Conservation (phyloP, 2,797 vertebrate genomes). For the Channa striata region DNA sequence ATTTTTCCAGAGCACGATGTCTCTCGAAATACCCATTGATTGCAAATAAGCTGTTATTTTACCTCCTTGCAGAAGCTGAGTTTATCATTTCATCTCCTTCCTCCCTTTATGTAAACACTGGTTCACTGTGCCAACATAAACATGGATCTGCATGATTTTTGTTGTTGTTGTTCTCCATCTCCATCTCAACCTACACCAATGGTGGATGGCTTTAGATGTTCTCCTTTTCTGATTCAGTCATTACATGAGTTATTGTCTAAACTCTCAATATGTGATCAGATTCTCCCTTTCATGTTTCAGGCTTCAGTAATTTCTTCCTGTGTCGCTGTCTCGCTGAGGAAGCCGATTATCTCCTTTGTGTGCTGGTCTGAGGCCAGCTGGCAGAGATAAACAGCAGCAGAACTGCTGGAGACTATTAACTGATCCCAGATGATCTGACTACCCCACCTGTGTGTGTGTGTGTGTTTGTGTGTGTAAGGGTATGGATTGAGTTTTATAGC, state of each 20-base stretch:
- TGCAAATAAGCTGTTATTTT: slow-evolving; percentile 58
- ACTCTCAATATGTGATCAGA: slow-evolving; percentile 36
- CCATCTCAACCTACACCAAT: slow-evolving; percentile 52
- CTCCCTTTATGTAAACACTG: slow-evolving; percentile 35
- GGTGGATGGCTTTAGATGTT: not conserved
- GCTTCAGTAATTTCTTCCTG: slow-evolving; percentile 38
- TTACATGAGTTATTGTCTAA: slow-evolving; percentile 30
- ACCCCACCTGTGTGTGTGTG: slow-evolving; percentile 48
- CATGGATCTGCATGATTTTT: slow-evolving; percentile 41
- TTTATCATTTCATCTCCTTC: slow-evolving; percentile 49
- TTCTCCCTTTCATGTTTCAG: slow-evolving; percentile 20
- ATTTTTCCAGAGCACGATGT: slow-evolving; percentile 36
- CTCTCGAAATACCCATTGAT: slow-evolving; percentile 41
- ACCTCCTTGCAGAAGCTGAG: slow-evolving; percentile 36
- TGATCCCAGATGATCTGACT: slow-evolving; percentile 62
- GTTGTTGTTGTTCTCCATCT: slow-evolving; percentile 26
- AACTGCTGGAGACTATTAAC: slow-evolving; percentile 42
- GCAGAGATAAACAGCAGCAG: slow-evolving; percentile 49
- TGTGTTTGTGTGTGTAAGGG: no score
- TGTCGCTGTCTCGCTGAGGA: slow-evolving; percentile 15
- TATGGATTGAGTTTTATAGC: no score
- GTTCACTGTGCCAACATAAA: slow-evolving; percentile 42
- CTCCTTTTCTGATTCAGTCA: slow-evolving; percentile 35
- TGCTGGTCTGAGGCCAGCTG: slow-evolving; percentile 62
- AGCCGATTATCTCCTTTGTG: slow-evolving; percentile 43